Evolutionary conservation across 1,140 invertebrate species (phyloP).

Genomic region (Heliconius nattereri): DNA sequence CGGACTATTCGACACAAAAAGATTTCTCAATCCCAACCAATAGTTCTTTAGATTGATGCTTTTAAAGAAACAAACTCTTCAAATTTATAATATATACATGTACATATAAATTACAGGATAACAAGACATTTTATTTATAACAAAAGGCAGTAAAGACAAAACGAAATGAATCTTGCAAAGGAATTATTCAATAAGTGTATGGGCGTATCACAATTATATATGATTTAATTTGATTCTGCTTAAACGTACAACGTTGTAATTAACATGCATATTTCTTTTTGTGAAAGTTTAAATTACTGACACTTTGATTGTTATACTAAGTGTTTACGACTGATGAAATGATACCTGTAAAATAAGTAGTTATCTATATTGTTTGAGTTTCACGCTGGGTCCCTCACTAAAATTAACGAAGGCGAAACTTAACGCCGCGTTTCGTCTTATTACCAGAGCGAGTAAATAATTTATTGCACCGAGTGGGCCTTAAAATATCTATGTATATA

Average conservation of each 20-base stretch:
- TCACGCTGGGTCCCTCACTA: too few species aligned
- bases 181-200: slow-evolving; percentile 10
- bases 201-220: slow-evolving; percentile 20
- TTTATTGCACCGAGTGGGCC: too few species aligned
- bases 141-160: background rate
- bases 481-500: too few species aligned
- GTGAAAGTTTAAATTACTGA: slow-evolving; percentile 4
- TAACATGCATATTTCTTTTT: slow-evolving; percentile 6
- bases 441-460: too few species aligned
- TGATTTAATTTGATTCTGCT: slow-evolving; percentile 16
- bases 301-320: background rate
- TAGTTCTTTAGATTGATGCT: too few species aligned
- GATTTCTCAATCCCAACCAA: too few species aligned
- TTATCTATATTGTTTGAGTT: background rate
- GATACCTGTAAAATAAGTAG: background rate
- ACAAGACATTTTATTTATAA: background rate
- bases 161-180: background rate
- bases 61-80: too few species aligned
- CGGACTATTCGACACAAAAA: too few species aligned
- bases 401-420: too few species aligned
- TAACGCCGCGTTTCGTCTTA: too few species aligned
- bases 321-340: slow-evolving; percentile 1
- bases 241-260: slow-evolving; percentile 3
- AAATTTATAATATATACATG: too few species aligned
- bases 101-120: background rate